Evolutionary conservation across 2,797 vertebrate genomes (phyloP).

Genomic region (Pantherophis vulpinus): DNA sequence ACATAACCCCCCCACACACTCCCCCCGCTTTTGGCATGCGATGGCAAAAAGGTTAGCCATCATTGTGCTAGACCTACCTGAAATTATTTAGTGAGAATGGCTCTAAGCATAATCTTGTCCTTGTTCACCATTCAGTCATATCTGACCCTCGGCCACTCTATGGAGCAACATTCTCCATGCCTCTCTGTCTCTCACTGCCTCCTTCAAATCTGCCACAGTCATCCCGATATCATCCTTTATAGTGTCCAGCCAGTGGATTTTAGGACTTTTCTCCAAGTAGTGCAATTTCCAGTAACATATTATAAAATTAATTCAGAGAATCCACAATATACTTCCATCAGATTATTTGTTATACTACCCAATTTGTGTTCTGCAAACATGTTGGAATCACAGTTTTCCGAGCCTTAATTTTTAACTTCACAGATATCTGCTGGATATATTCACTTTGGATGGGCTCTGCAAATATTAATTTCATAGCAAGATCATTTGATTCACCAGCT

Average conservation of each 20-base stretch:
- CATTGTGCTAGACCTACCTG: background rate
- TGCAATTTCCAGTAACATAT: background rate
- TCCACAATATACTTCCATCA: background rate
- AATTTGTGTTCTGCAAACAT: background rate
- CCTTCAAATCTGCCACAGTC: background rate
- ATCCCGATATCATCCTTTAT: background rate
- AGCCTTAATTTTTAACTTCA: constrained; percentile 10
- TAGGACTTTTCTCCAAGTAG: background rate
- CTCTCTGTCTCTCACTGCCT: background rate
- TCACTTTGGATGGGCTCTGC: background rate
- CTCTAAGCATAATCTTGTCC: background rate
- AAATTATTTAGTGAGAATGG: background rate
- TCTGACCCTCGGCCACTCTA: background rate
- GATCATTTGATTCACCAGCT: background rate
- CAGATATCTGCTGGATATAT: background rate
- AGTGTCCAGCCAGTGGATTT: no score
- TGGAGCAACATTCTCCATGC: background rate
- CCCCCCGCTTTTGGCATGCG: no score
- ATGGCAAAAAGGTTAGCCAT: no score
- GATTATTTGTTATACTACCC: background rate
- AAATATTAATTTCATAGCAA: constrained; percentile 13
- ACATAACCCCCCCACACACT: no score
- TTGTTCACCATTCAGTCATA: background rate
- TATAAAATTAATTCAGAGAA: background rate
- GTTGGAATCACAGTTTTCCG: constrained; percentile 15